Percentiles rank a stretch among this genome's conserved stretches.
phyloP scores from a whole-genome alignment of 37 sponge, comb jelly and placozoan genomes.

The Chondrosia reniformis region DNA sequence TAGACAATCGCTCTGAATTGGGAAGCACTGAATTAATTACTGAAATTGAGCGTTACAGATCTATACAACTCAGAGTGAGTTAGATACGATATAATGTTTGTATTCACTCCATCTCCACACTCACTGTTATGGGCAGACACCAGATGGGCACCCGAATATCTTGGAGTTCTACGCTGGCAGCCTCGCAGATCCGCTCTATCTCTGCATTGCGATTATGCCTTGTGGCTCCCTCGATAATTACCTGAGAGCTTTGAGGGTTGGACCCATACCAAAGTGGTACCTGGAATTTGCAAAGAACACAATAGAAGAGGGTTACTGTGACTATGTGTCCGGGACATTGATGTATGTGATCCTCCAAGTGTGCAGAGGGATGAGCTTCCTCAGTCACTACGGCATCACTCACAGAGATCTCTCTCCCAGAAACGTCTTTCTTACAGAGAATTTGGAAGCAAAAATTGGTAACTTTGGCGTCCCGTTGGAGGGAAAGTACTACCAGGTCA shows the following conservation, averaged over 20 bases:
- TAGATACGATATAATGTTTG: background rate
- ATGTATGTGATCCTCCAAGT: constrained; percentile 58
- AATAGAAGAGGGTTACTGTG: constrained; percentile 21
- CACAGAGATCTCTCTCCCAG: constrained; percentile 64
- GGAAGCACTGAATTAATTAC: constrained; percentile 52
- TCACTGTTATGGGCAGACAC: background rate
- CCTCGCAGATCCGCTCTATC: constrained; percentile 29
- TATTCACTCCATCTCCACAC: background rate
- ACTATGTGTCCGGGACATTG: constrained; percentile 43
- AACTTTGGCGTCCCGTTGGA: constrained; percentile 62
- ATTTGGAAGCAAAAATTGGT: constrained; percentile 55
- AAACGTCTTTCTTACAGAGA: constrained; percentile 47
- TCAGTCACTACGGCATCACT: constrained; percentile 49
- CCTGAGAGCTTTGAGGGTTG: constrained; percentile 35
- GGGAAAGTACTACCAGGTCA: constrained; percentile 65
- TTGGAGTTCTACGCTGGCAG: constrained; percentile 32
- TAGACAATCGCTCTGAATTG: constrained; percentile 53
- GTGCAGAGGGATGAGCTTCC: constrained; percentile 55
- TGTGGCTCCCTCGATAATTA: constrained; percentile 54
- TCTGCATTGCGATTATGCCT: constrained; percentile 47
- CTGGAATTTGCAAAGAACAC: constrained; percentile 8
- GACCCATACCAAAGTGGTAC: constrained; percentile 76
- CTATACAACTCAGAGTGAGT: background rate
- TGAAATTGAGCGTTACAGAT: constrained; percentile 32
- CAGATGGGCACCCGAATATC: constrained; percentile 39